Evolutionary conservation across 2,888 invertebrate species (phyloP).

Genomic region (Cacoxenus indagator): DNA sequence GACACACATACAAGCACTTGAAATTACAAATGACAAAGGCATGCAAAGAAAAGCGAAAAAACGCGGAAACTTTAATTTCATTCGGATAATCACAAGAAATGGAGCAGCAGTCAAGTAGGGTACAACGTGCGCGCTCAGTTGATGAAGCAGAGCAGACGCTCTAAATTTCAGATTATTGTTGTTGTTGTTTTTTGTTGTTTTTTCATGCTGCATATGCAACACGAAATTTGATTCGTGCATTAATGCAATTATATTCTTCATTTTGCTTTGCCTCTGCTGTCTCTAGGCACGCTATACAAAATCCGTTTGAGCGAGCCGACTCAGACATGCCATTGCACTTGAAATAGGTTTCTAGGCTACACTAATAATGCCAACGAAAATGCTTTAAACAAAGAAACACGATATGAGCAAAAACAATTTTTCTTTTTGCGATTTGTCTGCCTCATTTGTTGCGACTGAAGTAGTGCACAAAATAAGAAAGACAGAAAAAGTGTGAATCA

Average conservation of each 20-base stretch:
- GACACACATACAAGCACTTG: too few species aligned
- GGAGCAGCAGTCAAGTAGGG: neutral
- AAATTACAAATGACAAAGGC: constrained; percentile 34
- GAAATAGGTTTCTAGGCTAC: constrained; percentile 50
- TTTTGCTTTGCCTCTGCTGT: constrained; percentile 12
- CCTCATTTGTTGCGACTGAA: too few species aligned
- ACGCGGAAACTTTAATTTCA: constrained; percentile 54
- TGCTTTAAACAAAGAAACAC: neutral
- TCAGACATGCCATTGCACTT: constrained; percentile 41
- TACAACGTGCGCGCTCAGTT: constrained; percentile 19
- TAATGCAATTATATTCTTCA: constrained; percentile 36
- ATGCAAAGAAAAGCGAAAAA: constrained; percentile 3
- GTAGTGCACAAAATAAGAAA: too few species aligned
- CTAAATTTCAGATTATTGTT: constrained; percentile 10
- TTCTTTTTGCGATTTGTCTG: too few species aligned
- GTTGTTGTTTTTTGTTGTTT: neutral
- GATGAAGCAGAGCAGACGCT: neutral
- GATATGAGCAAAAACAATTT: neutral
- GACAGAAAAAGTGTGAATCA: too few species aligned
- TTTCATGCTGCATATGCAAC: neutral
- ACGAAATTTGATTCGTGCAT: constrained; percentile 21
- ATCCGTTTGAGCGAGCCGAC: neutral
- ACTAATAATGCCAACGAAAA: neutral
- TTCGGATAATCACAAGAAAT: constrained; percentile 13
- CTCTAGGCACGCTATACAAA: neutral